Conservation (phyloP, 1,140 invertebrate species). For the Triops cancriformis region DNA sequence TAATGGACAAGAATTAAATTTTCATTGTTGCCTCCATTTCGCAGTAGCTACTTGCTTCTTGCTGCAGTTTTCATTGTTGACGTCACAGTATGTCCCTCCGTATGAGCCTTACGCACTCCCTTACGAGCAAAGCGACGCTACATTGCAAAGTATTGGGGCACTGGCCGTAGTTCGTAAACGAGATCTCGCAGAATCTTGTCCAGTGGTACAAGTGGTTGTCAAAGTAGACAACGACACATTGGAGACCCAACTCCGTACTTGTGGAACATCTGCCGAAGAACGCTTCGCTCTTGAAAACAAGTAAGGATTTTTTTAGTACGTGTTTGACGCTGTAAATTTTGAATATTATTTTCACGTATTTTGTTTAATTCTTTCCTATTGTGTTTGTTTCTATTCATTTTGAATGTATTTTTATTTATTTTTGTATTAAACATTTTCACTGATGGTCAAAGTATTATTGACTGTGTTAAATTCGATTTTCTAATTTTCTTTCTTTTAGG, state of each 20-base stretch:
- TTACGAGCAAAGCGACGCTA: not conserved
- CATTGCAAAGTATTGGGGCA: not conserved
- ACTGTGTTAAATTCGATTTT: too few species aligned
- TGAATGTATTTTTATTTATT: too few species aligned
- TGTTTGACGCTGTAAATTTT: too few species aligned
- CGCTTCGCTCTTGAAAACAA: not conserved
- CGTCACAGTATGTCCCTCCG: not conserved
- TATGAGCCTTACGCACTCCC: not conserved
- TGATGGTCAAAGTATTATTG: too few species aligned
- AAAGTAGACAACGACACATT: not conserved
- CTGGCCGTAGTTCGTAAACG: not conserved
- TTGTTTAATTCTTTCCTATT: too few species aligned
- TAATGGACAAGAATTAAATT: too few species aligned
- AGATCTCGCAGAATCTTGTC: not conserved
- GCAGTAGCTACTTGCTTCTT: not conserved
- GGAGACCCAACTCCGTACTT: not conserved
- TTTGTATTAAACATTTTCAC: too few species aligned
- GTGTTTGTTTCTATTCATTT: too few species aligned
- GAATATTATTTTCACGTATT: too few species aligned
- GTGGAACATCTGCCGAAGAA: not conserved
- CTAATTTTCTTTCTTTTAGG: too few species aligned
- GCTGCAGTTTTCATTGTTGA: not conserved
- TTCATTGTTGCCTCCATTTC: not conserved
- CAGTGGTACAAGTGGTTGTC: not conserved
- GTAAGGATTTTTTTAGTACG: too few species aligned